Conservation (phyloP, 2,888 invertebrate species). For the Acutogordius australiensis region DNA sequence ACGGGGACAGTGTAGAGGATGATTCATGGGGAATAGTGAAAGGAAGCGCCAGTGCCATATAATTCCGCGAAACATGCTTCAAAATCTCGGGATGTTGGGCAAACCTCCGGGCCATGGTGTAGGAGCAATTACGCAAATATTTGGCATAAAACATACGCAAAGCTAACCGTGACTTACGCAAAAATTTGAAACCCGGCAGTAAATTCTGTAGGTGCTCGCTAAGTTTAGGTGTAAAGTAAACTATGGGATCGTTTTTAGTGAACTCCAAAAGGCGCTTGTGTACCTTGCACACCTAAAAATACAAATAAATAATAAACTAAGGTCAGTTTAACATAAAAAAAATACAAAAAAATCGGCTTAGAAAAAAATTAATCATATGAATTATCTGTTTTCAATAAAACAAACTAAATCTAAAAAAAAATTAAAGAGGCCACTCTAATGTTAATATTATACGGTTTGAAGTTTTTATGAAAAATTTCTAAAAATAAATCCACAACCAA, state of each 20-base stretch:
- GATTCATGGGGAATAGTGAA: too few relatives aligned
- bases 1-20: too few relatives aligned
- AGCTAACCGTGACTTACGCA: background rate
- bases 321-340: too few relatives aligned
- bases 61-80: background rate
- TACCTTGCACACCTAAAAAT: background rate
- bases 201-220: background rate
- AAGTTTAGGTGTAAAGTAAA: background rate
- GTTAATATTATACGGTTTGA: too few relatives aligned
- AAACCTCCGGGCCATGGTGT: background rate
- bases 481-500: too few relatives aligned
- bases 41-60: background rate
- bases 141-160: background rate
- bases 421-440: too few relatives aligned
- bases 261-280: background rate
- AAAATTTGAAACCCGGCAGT: background rate
- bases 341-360: too few relatives aligned
- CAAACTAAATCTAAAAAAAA: too few relatives aligned
- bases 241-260: background rate
- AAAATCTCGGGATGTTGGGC: background rate
- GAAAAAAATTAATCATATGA: too few relatives aligned
- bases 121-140: background rate
- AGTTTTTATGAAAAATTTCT: too few relatives aligned
- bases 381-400: too few relatives aligned
- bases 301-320: too few relatives aligned